Evolutionary conservation across 2,113 vertebrate species (phyloP), one percentile per base, ranked within the genome.

Genomic region (Ondatra zibethicus): DNA sequence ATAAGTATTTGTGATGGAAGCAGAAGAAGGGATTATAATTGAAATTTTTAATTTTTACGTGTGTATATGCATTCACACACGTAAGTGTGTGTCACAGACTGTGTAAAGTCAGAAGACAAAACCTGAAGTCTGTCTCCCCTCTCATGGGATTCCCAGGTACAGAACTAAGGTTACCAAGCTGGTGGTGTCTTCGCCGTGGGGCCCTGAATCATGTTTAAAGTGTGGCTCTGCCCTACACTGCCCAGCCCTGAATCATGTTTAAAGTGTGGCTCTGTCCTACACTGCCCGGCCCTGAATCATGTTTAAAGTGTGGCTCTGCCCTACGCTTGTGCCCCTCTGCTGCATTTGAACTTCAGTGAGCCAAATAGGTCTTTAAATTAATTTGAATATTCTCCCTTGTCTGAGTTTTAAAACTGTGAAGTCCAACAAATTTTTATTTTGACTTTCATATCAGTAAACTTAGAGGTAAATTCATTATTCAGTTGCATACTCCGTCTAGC

Each of bases 381-480:
- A 90, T 23, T 55, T 82, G 39, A 88, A 88, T 81, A 27, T 92
- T 90, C 86, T 94, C 10, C 7, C 50, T 91, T 96, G 55, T 97
- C 70, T 95, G 55, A 96, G 95, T 97, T 92, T 95, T 76, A 82
- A 75, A 91, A 90, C 27, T 7, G 29, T 75, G 42, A 50, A 89
- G 63, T 23, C 65, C 55, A 94, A 47, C 47, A 78, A 81, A 36
- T 72, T 94, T 97, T 95, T n/a, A 21, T 88, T 96, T 91, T 96
- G 68, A 17, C 39, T 81, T 88, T 66, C 63, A 10, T 95, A 78
- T 94, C n/a, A 91, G 39, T 80, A 91, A 92, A 11, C 68, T 84
- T 92, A 88, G 63, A 91, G 45, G 10, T 72, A 88, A 94, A 97
- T 92, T 96, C 27, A 68, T 97, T 93, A 94, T 96, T 94, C 14